These are phyloP conservation scores for Diachasma alloeum DNA, from an alignment of 1,140 invertebrate genomes.

Conservation along the genomic window DNA sequence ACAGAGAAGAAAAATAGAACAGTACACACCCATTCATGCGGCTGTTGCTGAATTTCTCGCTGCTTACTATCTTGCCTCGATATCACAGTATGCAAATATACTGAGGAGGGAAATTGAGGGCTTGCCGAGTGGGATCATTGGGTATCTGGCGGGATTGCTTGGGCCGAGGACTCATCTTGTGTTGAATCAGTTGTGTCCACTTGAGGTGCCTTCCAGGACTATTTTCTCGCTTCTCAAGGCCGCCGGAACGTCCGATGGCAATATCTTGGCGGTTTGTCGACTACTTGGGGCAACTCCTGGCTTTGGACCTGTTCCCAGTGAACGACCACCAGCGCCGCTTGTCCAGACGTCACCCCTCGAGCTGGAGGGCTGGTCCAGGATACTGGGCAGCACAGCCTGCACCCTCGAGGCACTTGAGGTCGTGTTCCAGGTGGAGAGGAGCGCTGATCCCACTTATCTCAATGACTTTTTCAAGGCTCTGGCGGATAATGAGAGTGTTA, in stretches of 20 bases:
- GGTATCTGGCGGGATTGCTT: conserved; percentile 64
- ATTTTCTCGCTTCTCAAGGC: conserved; percentile 64
- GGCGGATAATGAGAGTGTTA: conserved; percentile 61
- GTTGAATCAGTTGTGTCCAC: conserved; percentile 61
- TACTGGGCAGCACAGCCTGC: conserved; percentile 59
- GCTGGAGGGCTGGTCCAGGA: conserved; percentile 63
- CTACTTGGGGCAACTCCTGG: conserved; percentile 56
- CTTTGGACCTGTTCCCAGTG: conserved; percentile 48
- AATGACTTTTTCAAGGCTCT: conserved; percentile 63
- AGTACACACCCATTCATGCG: conserved; percentile 64
- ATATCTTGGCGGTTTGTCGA: conserved; percentile 63
- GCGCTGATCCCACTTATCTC: conserved; percentile 53
- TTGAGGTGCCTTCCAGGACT: conserved; percentile 63
- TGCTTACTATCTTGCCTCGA: conserved; percentile 67
- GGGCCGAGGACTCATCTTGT: conserved; percentile 63
- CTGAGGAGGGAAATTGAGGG: conserved; percentile 65
- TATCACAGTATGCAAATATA: conserved; percentile 65
- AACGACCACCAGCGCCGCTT: conserved; percentile 53
- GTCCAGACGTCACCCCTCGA: conserved; percentile 61
- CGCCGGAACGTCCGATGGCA: conserved; percentile 63
- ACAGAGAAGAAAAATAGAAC: conserved; percentile 49
- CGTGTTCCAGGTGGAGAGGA: conserved; percentile 63
- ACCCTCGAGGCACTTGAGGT: conserved; percentile 63
- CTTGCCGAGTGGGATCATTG: conserved; percentile 60
- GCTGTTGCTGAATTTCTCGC: conserved; percentile 66